These are phyloP conservation scores for Rhea pennata DNA, from an alignment of 2,113 vertebrate species.

Conservation along the genomic window DNA sequence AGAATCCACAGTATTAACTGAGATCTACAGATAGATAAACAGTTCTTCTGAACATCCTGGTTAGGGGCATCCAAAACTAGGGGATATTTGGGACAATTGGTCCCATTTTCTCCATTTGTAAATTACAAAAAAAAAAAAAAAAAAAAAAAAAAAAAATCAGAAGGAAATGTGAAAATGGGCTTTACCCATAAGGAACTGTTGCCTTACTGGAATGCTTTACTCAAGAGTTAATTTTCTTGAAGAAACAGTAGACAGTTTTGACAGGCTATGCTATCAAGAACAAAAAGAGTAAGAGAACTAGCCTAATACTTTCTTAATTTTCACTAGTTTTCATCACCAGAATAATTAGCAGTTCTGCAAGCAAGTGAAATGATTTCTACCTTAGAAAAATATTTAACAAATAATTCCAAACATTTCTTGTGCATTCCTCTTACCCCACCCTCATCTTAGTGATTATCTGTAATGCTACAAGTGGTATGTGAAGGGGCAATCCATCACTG, in stretches of 20 bases:
- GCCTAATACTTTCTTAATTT: not conserved
- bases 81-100: not conserved
- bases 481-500: not conserved
- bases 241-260: not conserved
- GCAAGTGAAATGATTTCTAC: not conserved
- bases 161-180: not conserved
- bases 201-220: not conserved
- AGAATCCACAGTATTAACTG: not conserved
- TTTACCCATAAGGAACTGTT: not conserved
- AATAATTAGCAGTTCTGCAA: not conserved
- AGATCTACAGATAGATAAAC: not conserved
- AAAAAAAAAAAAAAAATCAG: not conserved
- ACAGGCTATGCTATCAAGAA: not conserved
- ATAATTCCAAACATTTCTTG: not conserved
- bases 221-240: not conserved
- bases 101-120: not conserved
- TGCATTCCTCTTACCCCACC: not conserved
- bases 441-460: not conserved
- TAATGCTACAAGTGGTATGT: not conserved
- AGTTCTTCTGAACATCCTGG: too few relatives aligned
- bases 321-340: not conserved
- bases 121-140: not conserved
- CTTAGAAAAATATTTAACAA: not conserved
- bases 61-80: not conserved
- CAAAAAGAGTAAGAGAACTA: not conserved